These are phyloP conservation scores for Drosophila borborema DNA, from an alignment of 2,888 invertebrate genomes.

Conservation along the genomic window DNA sequence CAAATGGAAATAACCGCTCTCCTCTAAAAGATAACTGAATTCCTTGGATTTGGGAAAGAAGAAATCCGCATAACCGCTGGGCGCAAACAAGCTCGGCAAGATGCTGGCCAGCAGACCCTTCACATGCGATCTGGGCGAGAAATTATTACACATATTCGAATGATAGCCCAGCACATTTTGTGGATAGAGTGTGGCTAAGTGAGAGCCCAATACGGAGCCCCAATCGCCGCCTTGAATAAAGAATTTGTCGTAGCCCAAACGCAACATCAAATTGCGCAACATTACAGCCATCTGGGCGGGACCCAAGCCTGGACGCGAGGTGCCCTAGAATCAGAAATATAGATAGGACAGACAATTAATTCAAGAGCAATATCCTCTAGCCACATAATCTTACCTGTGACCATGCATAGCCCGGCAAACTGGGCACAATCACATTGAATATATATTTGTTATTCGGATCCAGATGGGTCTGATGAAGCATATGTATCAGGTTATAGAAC, in stretches of 20 bases:
- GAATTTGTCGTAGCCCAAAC: slow-evolving; percentile 88
- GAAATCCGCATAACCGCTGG: slow-evolving; percentile 85
- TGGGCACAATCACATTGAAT: slow-evolving; percentile 87
- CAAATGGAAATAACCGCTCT: slow-evolving; percentile 89
- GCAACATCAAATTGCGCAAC: slow-evolving; percentile 89
- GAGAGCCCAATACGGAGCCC: slow-evolving; percentile 89
- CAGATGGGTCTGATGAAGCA: slow-evolving; percentile 86
- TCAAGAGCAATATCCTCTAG: neutral
- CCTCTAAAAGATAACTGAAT: slow-evolving; percentile 80
- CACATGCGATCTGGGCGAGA: slow-evolving; percentile 78
- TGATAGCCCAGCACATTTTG: slow-evolving; percentile 87
- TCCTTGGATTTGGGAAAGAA: slow-evolving; percentile 85
- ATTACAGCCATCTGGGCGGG: slow-evolving; percentile 87
- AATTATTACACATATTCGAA: slow-evolving; percentile 87
- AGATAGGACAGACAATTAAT: neutral
- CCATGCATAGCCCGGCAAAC: slow-evolving; percentile 86
- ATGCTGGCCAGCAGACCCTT: slow-evolving; percentile 86
- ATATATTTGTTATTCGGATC: slow-evolving; percentile 86
- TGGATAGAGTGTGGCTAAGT: slow-evolving; percentile 89
- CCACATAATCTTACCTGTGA: slow-evolving; percentile 77
- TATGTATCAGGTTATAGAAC: slow-evolving; percentile 91
- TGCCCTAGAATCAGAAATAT: slow-evolving; percentile 81
- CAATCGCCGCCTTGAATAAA: slow-evolving; percentile 93
- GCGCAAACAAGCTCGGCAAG: slow-evolving; percentile 87
- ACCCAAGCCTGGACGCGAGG: slow-evolving; percentile 79